A percentile compares a stretch with the other conserved stretches of the same genome.
Conservation (phyloP, 2,888 invertebrate species). For the Campoplex nolae region DNA sequence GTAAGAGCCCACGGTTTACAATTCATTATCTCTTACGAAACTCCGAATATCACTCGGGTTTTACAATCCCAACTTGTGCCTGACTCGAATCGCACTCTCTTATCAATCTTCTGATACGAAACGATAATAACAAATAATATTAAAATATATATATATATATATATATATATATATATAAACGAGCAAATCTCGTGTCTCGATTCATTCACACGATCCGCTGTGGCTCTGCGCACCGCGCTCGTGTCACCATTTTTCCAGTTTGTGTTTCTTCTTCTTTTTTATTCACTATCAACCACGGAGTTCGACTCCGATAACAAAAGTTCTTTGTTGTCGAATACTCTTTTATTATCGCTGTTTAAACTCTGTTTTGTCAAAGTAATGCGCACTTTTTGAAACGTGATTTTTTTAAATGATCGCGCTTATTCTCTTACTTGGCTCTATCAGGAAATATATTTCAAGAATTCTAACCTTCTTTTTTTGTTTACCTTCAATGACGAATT, state of each 20-base stretch:
- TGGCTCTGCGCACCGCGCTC: background rate
- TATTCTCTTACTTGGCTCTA: no score
- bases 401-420: no score
- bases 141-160: background rate
- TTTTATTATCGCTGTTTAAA: background rate
- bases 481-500: no score
- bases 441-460: no score
- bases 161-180: background rate
- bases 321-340: background rate
- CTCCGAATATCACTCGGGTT: background rate
- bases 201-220: background rate
- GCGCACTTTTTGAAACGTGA: no score
- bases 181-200: background rate
- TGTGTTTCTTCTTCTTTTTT: background rate
- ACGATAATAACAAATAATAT: background rate
- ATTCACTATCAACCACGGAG: background rate
- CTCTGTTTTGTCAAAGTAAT: no score
- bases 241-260: background rate
- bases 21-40: constrained; percentile 26
- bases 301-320: background rate
- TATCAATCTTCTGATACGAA: constrained; percentile 6
- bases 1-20: constrained; percentile 12
- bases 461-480: no score
- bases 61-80: background rate
- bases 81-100: background rate